Evolutionary conservation across 2,113 vertebrate genomes (phyloP).

Genomic region (Equus quagga): DNA sequence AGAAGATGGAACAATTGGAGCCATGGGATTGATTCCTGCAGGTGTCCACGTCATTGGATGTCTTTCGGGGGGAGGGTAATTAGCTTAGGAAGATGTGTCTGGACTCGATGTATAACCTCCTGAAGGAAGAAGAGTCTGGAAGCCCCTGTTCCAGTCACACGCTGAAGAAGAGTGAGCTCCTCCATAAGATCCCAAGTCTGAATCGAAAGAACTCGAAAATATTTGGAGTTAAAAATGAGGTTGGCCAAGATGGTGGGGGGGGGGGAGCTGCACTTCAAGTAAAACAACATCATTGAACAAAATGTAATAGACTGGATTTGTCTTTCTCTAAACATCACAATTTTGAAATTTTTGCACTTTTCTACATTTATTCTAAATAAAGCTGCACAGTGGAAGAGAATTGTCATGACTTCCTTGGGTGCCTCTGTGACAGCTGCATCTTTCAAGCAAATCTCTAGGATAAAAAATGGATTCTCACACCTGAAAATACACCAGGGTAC

Average conservation of each 20-base stretch:
- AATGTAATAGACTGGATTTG: background rate
- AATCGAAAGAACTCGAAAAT: background rate
- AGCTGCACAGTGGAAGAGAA: constrained; percentile 18
- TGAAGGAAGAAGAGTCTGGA: background rate
- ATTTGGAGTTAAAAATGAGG: constrained; percentile 42
- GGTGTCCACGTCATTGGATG: background rate
- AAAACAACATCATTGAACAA: constrained; percentile 10
- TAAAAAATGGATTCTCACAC: constrained; percentile 54
- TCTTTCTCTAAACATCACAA: background rate
- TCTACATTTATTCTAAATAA: constrained; percentile 52
- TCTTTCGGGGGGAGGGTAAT: background rate
- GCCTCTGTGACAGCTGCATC: constrained; percentile 78
- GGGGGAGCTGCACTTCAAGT: background rate
- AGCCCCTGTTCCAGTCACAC: background rate
- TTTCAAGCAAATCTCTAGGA: constrained; percentile 77
- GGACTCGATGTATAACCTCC: background rate
- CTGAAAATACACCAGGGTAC: constrained; percentile 34
- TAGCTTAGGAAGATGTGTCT: background rate
- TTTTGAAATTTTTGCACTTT: constrained; percentile 30
- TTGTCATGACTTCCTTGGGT: constrained; percentile 44
- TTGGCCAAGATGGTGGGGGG: background rate
- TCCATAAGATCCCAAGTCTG: background rate
- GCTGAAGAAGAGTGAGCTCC: background rate
- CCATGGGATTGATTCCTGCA: background rate
- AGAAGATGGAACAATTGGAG: background rate